Evolutionary conservation across 2,888 invertebrate genomes (phyloP).

Genomic region (Parnassius apollo): DNA sequence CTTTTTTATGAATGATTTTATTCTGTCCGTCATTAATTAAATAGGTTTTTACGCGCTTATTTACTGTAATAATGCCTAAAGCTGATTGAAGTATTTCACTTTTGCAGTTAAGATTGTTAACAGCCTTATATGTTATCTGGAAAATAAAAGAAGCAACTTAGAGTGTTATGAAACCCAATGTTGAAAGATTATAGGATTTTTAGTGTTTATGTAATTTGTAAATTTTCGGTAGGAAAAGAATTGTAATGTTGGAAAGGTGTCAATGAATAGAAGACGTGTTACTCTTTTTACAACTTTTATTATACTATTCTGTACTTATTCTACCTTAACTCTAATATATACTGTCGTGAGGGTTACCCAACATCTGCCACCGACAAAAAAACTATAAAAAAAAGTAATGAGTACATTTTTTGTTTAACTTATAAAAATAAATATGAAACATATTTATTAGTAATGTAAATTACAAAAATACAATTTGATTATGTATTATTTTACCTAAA

Average conservation of each 20-base stretch:
- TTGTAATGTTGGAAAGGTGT: too few species aligned
- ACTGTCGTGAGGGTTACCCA: too few species aligned
- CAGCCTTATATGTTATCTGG: constrained; percentile 40
- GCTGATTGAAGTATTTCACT: constrained; percentile 39
- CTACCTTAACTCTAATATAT: too few species aligned
- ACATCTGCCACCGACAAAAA: too few species aligned
- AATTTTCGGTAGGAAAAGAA: neutral
- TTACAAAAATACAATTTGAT: too few species aligned
- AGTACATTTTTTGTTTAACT: too few species aligned
- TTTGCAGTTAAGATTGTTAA: constrained; percentile 46
- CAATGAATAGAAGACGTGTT: too few species aligned
- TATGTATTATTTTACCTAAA: too few species aligned
- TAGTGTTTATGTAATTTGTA: neutral
- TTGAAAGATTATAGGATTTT: neutral
- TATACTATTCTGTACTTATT: too few species aligned
- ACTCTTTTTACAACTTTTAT: neutral
- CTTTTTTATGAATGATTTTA: constrained; percentile 1
- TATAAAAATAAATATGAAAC: too few species aligned
- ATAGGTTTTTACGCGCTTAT: constrained; percentile 42
- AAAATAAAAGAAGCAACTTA: constrained; percentile 24
- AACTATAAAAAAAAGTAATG: too few species aligned
- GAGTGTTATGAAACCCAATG: neutral
- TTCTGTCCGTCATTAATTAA: constrained; percentile 20
- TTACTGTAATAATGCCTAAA: constrained; percentile 37
- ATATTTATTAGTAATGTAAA: too few species aligned